These are phyloP conservation scores for Nymphalis polychloros DNA, from an alignment of 2,888 invertebrate genomes.

Conservation along the genomic window DNA sequence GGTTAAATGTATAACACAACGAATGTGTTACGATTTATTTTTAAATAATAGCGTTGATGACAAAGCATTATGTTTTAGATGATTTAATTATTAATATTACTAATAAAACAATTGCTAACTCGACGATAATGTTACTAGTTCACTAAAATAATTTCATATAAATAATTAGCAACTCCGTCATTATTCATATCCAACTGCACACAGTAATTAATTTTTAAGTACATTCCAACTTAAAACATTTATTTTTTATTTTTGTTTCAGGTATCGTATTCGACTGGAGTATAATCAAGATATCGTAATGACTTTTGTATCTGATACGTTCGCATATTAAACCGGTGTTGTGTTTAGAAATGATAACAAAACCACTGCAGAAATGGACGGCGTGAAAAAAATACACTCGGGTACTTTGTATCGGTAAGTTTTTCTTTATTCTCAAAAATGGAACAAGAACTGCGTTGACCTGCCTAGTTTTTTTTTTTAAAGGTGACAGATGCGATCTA, in stretches of 20 bases:
- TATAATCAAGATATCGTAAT: conserved; percentile 51
- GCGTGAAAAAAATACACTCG: conserved; percentile 80
- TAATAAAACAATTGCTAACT: background rate
- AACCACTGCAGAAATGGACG: conserved; percentile 69
- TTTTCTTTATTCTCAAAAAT: conserved; percentile 34
- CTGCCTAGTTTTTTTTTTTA: conserved; percentile 41
- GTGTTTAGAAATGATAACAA: conserved; percentile 67
- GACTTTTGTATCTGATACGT: conserved; percentile 61
- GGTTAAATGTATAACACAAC: background rate
- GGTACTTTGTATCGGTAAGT: conserved; percentile 79
- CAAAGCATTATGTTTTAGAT: background rate
- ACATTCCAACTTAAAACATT: conserved; percentile 10
- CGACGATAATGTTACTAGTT: background rate
- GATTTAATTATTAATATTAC: background rate
- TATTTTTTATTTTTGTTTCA: conserved; percentile 33
- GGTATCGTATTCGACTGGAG: conserved; percentile 28
- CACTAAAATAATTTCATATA: background rate
- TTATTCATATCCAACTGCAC: conserved; percentile 16
- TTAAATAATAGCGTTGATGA: background rate
- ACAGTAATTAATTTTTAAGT: conserved; percentile 23
- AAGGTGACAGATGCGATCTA: conserved; percentile 41
- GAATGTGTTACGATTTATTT: background rate
- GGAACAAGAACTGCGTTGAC: conserved; percentile 39
- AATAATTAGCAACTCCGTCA: background rate
- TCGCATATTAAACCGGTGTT: conserved; percentile 52